These are phyloP conservation scores for Germaria angustata DNA, from an alignment of 2,888 invertebrate species.

Conservation along the genomic window DNA sequence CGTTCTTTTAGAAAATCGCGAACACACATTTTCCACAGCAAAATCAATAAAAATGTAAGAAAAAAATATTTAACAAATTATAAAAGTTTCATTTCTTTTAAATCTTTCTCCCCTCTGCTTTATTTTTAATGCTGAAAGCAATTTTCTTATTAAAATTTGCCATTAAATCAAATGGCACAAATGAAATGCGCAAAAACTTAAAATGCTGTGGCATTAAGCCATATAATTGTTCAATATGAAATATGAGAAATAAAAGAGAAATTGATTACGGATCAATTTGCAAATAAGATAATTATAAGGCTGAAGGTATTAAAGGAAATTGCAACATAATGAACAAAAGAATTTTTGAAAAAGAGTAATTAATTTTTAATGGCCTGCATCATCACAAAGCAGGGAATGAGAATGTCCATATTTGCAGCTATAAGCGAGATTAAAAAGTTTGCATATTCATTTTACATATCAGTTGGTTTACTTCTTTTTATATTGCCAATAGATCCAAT, in stretches of 20 bases:
- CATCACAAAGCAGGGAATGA: background rate
- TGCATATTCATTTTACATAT: no score
- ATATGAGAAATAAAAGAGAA: slow-evolving; percentile 4
- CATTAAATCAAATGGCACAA: slow-evolving; percentile 34
- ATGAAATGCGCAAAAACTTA: slow-evolving; percentile 15
- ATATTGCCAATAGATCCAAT: no score
- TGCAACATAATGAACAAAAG: background rate
- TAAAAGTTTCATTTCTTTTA: slow-evolving; percentile 29
- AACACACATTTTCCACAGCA: slow-evolving; percentile 8
- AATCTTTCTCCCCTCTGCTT: no score
- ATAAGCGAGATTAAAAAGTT: no score
- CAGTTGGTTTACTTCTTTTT: no score
- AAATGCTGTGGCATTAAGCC: slow-evolving; percentile 1
- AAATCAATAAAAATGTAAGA: background rate
- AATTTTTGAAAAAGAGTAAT: background rate
- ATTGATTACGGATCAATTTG: slow-evolving; percentile 35
- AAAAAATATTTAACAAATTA: slow-evolving; percentile 16
- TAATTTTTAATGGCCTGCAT: background rate
- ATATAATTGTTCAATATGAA: slow-evolving; percentile 1
- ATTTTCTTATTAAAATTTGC: slow-evolving; percentile 32
- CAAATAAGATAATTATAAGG: slow-evolving; percentile 17
- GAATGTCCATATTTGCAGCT: no score
- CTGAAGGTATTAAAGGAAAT: background rate
- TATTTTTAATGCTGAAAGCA: background rate
- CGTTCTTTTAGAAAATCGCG: slow-evolving; percentile 31